Conservation (phyloP, 2,888 invertebrate genomes). For the Pseudolycoriella hygida region DNA sequence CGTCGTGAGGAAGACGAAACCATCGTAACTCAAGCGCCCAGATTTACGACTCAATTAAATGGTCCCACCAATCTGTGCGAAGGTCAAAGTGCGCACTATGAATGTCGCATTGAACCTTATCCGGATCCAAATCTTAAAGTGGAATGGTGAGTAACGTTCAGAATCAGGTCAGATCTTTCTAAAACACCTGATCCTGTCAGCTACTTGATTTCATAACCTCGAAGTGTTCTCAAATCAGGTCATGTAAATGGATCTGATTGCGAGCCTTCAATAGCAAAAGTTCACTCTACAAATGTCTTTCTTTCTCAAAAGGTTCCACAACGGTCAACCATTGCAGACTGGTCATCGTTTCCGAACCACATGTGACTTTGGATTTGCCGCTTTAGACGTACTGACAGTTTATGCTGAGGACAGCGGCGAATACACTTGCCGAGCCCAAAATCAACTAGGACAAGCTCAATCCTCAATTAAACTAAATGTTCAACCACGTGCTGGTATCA, state of each 20-base stretch:
- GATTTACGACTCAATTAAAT: conserved; percentile 69
- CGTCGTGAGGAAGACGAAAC: conserved; percentile 68
- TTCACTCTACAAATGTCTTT: no score
- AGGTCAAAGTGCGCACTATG: conserved; percentile 82
- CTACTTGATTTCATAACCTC: no score
- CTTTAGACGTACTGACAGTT: conserved; percentile 84
- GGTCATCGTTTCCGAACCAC: conserved; percentile 87
- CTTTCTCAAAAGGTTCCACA: conserved; percentile 37
- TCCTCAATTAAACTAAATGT: conserved; percentile 68
- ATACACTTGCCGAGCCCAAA: conserved; percentile 75
- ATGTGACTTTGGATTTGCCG: conserved; percentile 93
- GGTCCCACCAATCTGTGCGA: conserved; percentile 73
- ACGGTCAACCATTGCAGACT: conserved; percentile 72
- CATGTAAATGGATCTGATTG: no score
- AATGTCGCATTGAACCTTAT: conserved; percentile 84
- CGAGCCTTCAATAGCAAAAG: no score
- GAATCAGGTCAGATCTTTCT: no score
- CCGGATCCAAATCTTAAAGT: conserved; percentile 77
- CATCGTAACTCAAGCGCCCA: conserved; percentile 63
- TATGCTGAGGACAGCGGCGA: conserved; percentile 90
- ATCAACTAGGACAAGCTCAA: conserved; percentile 65
- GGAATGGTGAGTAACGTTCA: no score
- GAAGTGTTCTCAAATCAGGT: no score
- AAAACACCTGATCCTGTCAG: no score
- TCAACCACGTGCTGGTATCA: conserved; percentile 66